Evolutionary conservation across 2,113 vertebrate species (phyloP), one percentile per base, ranked within the genome.

Genomic region (Myiozetetes cayanensis): DNA sequence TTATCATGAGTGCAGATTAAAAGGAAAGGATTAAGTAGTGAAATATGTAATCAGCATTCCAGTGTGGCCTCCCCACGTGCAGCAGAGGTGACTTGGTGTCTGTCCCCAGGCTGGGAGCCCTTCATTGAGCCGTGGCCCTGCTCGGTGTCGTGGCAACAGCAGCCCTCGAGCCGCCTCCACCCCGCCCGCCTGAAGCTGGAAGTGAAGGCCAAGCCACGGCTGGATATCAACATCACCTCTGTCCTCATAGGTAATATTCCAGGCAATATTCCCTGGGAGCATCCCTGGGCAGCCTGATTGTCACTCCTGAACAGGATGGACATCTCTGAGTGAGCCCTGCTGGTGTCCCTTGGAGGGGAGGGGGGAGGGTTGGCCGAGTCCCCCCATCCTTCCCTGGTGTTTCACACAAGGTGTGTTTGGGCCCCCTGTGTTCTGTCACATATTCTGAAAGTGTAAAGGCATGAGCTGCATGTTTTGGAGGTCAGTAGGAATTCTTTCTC

Each of bases 171-270:
- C 55, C 99, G 99, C 43, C 98, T 99, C n/a, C 99, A 99, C 91
- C 99, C 99, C 28, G 96, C 99, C 21, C 98, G 99, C 10, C 96
- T 99, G 47, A 99, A 98, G 96, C 96, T 99, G 95, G 98, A 97
- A 30, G 89, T 99, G 58, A 98, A 98, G 90, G 98, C 99, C 80
- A 98, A 98, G 23, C 98, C 98, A 61, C 98, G 99, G 43, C 95
- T 99, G 96, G 99, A 99, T 72, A 74, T 99, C 46, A 99, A 99
- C 97, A 97, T 99, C 83, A 99, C 99, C 6, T 99, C 99, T 52
- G 98, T 99, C 24, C 97, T 99, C 71, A 94, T 99, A 22, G 99
- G 99, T 99, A 95, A n/a, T n/a, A n/a, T n/a, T n/a, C 46, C 98
- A 87, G 24, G 53, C 31, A 19, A 9, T 58, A 4, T 33, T 50